Evolutionary conservation across 2,888 invertebrate species (phyloP), one percentile per base, ranked within the genome.

Genomic region (Adineta ricciae): DNA sequence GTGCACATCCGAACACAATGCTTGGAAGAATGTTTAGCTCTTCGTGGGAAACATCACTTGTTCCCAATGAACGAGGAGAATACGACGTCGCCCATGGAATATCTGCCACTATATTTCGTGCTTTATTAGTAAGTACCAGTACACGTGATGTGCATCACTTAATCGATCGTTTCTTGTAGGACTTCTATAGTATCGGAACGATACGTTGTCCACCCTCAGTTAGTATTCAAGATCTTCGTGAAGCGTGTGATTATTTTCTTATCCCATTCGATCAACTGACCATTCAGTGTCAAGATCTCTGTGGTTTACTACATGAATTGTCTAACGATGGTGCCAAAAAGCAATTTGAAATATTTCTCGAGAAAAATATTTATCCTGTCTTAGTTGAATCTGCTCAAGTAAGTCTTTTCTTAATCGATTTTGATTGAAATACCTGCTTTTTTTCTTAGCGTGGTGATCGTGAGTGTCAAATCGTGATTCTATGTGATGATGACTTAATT

Each of bases 301-400:
- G 97, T 94, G 97, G 97, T 84, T 93, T 99, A 84, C 93, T 99
- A 85, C 99, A 99, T 91, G 99, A 99, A 91, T 92, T 99, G 84
- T 97, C 97, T 78, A 99, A 99, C 91, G 99, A 99, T 91, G 99
- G 99, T n/a, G 99, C 99, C 0, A 93, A 97, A 5, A 94, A 94
- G 87, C 97, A 98, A 90, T 99, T 99, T 91, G 96, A 96, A 90
- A 93, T 94, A 24, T 99, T 97, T 90, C 93, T 99, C 5, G 98
- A 99, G 90, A 94, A 96, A n/a, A 87, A 84, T 27, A 96, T 99
- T 87, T 92, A 99, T 84, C 99, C 99, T 0, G 92, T 96, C 85
- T 97, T 99, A 97, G 98, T 99, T 54, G 94, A 89, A 32, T 90
- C 91, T 88, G 92, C 92, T 52, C 91, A 92, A 89, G 92, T 92